phyloP scores from a whole-genome alignment of 2,888 invertebrate species.

The Tethea ocularis region DNA sequence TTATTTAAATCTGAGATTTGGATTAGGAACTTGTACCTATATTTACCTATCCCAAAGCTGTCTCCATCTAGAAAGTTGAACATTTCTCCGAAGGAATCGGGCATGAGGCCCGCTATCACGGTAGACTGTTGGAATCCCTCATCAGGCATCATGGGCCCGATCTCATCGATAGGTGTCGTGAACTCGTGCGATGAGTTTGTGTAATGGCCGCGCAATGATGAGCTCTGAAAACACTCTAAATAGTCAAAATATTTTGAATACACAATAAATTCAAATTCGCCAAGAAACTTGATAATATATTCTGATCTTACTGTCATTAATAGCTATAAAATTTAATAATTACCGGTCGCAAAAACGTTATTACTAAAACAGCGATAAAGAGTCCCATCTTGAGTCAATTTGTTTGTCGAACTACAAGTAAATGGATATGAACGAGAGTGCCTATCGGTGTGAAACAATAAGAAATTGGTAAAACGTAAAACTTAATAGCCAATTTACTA shows the following conservation, averaged over 20 bases:
- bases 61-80: conserved; percentile 78
- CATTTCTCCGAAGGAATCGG: conserved; percentile 76
- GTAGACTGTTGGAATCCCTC: conserved; percentile 62
- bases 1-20: no score
- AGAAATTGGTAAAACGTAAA: background rate
- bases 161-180: conserved; percentile 67
- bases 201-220: conserved; percentile 40
- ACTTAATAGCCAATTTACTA: background rate
- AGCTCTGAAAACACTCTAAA: conserved; percentile 19
- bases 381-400: background rate
- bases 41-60: conserved; percentile 75
- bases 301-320: background rate
- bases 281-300: background rate
- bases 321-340: background rate
- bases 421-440: background rate
- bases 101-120: conserved; percentile 74
- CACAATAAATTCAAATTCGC: background rate
- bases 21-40: background rate
- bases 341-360: background rate
- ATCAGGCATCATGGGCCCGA: conserved; percentile 64
- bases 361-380: background rate
- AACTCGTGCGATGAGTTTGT: conserved; percentile 59
- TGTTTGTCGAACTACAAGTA: background rate
- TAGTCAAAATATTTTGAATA: background rate
- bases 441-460: background rate